Evolutionary conservation across 2,888 invertebrate species (phyloP), one percentile per base, ranked within the genome.

Genomic region (Hesperia comma): DNA sequence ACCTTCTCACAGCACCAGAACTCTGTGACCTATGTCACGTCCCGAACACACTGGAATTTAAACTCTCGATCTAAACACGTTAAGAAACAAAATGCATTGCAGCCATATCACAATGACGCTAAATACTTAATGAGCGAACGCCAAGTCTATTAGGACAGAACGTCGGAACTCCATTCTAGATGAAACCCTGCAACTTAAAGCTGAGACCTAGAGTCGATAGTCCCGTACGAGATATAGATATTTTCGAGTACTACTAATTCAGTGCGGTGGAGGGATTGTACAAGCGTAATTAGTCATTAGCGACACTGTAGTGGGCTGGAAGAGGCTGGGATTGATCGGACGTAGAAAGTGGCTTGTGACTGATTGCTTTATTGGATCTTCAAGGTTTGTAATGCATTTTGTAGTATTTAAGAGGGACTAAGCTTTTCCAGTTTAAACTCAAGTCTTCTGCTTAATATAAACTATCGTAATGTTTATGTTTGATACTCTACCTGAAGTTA

Each of bases 271-370:
- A 82, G 80, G 85, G 86, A 88, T 88, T 84, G 85, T 87, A 85
- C 87, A 87, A 84, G 84, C 83, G 85, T 90, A 90, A 90, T 90
- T 89, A 90, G 90, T 90, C 87, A 88, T 90, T 90, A 90, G 86
- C 83, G 87, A 86, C 86, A 83, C 81, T 81, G 82, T 79, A 83
- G 83, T 84, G 83, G 86, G 86, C 84, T 85, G 87, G 87, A 87
- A 86, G 85, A 83, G 85, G 84, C 79, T 72, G 77, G 82, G 84
- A 85, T 85, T 86, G 87, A 87, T 88, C 86, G 83, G 80, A 86
- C 81, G 79, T 82, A 75, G 74, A 61, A 67, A 70, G 74, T 68
- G 68, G 63, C 60, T 63, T 55, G 67, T 61, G 69, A 61, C 71
- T 79, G 82, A 84, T 84, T 83, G 83, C 83, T 81, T 85, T 80